phyloP scores from a whole-genome alignment of 2,888 invertebrate species.

The Metellina segmentata region DNA sequence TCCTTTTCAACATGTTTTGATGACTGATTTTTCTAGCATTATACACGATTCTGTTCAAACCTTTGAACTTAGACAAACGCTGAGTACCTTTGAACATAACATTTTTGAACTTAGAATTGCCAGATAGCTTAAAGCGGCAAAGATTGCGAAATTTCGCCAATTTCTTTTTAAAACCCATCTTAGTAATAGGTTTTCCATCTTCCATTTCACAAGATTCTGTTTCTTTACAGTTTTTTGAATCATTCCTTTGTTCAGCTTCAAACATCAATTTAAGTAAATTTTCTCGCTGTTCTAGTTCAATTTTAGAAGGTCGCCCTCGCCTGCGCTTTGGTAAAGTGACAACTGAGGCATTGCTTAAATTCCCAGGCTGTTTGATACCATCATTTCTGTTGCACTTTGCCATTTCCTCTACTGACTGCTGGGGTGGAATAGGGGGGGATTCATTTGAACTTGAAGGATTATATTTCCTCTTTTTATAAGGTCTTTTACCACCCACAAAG shows the following conservation, averaged over 20 bases:
- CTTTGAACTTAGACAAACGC: background rate
- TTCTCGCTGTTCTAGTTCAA: background rate
- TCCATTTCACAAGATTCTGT: background rate
- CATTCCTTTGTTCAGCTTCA: background rate
- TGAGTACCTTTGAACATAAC: background rate
- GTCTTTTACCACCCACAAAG: background rate
- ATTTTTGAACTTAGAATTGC: background rate
- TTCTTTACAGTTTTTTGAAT: background rate
- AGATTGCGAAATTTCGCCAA: background rate
- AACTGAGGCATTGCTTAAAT: background rate
- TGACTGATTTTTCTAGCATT: background rate
- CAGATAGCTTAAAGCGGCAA: background rate
- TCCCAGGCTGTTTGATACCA: constrained; percentile 38
- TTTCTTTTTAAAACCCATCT: background rate
- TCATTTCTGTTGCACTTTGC: constrained; percentile 16
- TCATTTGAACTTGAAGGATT: background rate
- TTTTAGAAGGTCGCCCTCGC: constrained; percentile 46
- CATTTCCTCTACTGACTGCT: background rate
- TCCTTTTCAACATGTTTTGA: background rate
- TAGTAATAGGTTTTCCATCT: background rate
- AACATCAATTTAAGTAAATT: background rate
- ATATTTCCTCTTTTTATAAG: no score
- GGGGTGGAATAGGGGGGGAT: background rate
- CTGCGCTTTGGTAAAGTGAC: background rate
- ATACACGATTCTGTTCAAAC: background rate